Base-by-base conservation (phyloP, 2,797 vertebrate genomes). In the Sebastes taczanowskii region DNA sequence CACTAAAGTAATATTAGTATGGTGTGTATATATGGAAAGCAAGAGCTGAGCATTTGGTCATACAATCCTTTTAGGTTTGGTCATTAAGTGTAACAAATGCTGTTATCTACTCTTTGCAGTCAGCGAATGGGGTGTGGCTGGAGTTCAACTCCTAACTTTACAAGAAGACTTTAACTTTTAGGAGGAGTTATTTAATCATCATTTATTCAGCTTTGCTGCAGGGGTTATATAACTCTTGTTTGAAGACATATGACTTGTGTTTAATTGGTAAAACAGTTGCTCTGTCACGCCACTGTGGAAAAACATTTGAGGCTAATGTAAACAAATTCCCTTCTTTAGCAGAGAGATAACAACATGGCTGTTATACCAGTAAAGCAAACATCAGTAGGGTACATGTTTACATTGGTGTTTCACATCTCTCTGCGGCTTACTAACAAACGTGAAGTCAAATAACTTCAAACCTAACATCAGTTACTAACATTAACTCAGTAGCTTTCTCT, bases 91-190 rank as follows among this genome's bases (percentile, higher is more conserved):
- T 78, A 78, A 88, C 70, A 52, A 81, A 75, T 69, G 46, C 49
- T 59, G 71, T 90, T 95, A 93, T 91, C 91, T 91, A 4, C 22
- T 73, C n/a, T 69, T 35, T 81, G 56, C 86, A 84, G 77, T 81
- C 34, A 81, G 58, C 61, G 18, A 80, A 65, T 64, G 55, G 90
- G 91, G 93, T 91, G 92, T 88, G 89, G 88, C 56, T 77, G 38
- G 3, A 78, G 46, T 30, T 80, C 7, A 76, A 80, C 55, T 30
- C 27, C 62, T 7, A 56, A 69, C 46, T 76, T 42, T 65, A 7
- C 20, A n/a, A 23, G 22, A 35, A 59, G 13, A 6, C 27, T 23
- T 74, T 18, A 64, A 83, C 53, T 82, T 61, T 82, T 52, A 29
- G 4, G 3, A 25, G 1, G 20, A 7, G 7, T 27, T 35, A 52